Conservation (phyloP, 2,113 vertebrate species). For the Camarhynchus parvulus region DNA sequence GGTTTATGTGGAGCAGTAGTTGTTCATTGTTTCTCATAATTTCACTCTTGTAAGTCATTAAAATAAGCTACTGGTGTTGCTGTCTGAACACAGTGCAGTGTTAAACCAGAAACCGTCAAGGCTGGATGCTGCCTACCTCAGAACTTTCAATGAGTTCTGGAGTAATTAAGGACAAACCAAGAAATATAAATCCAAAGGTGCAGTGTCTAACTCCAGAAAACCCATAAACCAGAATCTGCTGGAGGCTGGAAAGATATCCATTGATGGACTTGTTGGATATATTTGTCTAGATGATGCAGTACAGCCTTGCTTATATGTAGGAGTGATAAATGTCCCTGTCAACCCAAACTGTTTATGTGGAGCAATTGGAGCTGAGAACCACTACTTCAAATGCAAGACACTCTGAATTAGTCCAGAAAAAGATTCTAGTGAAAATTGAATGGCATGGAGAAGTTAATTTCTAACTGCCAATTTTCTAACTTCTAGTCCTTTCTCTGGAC, state of each 20-base stretch:
- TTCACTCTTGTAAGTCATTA: not conserved
- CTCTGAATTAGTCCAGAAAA: not conserved
- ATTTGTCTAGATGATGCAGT: not conserved
- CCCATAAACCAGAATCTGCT: not conserved
- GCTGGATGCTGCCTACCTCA: not conserved
- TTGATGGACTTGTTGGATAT: not conserved
- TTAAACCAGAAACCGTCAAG: not conserved
- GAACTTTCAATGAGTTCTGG: not conserved
- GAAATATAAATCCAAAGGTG: not conserved
- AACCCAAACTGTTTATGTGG: not conserved
- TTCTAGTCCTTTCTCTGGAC: not conserved
- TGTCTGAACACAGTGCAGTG: not conserved
- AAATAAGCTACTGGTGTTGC: not conserved
- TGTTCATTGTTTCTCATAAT: not conserved
- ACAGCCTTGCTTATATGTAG: not conserved
- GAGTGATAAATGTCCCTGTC: not conserved
- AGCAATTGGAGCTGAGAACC: not conserved
- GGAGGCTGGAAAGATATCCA: not conserved
- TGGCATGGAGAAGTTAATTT: not conserved
- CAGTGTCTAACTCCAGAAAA: not conserved
- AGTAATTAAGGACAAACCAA: not conserved
- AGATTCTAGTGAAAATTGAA: not conserved
- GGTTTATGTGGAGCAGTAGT: not conserved
- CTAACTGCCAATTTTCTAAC: not conserved
- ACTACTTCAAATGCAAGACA: not conserved